Conservation (phyloP, 2,888 invertebrate genomes). For the Rambutsinella grinnellia region DNA sequence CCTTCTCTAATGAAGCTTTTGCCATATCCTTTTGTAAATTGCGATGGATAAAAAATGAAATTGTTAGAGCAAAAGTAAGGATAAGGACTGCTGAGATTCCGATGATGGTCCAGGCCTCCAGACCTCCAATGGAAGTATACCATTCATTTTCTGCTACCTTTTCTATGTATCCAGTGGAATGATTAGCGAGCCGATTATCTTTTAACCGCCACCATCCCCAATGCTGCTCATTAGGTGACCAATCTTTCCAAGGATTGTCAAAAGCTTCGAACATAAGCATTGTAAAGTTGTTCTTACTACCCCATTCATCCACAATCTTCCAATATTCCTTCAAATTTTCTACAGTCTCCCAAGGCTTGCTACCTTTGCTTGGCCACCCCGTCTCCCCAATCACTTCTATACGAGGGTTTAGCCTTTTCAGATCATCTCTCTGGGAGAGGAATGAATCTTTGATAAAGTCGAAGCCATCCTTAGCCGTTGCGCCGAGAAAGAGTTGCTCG, state of each 20-base stretch:
- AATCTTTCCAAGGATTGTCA: conserved; percentile 51
- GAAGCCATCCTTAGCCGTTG: conserved; percentile 5
- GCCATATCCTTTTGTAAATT: too few species aligned
- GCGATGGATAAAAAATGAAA: too few species aligned
- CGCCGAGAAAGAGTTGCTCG: conserved; percentile 5
- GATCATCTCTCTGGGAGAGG: not conserved
- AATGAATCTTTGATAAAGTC: conserved; percentile 10
- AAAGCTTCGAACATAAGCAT: conserved; percentile 52
- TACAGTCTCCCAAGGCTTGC: conserved; percentile 10
- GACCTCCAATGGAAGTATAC: too few species aligned
- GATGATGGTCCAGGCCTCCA: too few species aligned
- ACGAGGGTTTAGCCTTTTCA: conserved; percentile 21
- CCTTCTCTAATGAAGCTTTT: conserved; percentile 19
- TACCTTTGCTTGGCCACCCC: conserved; percentile 27
- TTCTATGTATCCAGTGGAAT: conserved; percentile 32
- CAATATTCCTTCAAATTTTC: conserved; percentile 45
- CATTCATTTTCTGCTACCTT: conserved; percentile 52
- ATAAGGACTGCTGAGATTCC: too few species aligned
- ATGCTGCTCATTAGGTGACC: conserved; percentile 16
- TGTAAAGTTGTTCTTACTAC: conserved; percentile 15
- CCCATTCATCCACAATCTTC: conserved; percentile 37
- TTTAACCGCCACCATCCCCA: conserved; percentile 56
- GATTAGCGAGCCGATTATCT: conserved; percentile 5
- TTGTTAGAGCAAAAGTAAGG: too few species aligned
- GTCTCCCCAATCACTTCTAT: conserved; percentile 40